These are phyloP conservation scores for Hydractinia echinata DNA, from an alignment of 30 jellyfish, hydroid and myxozoan genomes.

Conservation along the genomic window DNA sequence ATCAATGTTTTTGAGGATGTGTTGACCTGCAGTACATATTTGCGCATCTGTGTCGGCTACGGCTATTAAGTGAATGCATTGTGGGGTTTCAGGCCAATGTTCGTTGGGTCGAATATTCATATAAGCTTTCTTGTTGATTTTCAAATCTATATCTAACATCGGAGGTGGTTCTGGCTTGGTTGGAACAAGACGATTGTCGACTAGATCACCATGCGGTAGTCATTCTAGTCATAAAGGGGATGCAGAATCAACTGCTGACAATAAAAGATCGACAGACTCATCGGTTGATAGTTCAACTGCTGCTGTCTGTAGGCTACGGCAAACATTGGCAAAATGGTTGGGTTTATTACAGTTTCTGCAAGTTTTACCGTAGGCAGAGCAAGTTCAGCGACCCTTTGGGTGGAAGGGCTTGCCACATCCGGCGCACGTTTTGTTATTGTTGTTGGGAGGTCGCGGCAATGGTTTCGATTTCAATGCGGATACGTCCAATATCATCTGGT, in stretches of 20 bases:
- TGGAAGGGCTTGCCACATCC: no score
- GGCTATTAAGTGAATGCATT: background rate
- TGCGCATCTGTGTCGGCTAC: constrained; percentile 31
- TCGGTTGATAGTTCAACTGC: background rate
- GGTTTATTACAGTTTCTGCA: background rate
- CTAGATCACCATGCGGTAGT: background rate
- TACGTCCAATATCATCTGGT: no score
- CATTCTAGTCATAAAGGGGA: background rate
- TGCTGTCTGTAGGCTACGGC: background rate
- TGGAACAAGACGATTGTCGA: background rate
- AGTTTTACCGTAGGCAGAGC: no score
- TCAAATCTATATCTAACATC: background rate
- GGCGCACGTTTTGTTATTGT: no score
- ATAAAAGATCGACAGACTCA: background rate
- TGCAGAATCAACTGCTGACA: constrained; percentile 8
- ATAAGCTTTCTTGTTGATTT: constrained; percentile 6
- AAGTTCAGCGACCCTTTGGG: no score
- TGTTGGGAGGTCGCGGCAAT: no score
- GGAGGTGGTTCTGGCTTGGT: background rate
- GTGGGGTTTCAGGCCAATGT: background rate
- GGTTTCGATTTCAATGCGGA: no score
- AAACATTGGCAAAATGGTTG: background rate
- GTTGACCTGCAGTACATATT: constrained; percentile 14
- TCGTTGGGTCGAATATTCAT: background rate
- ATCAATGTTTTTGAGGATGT: background rate